These are phyloP conservation scores for Falco berigora DNA, from an alignment of 2,797 vertebrate species.

Conservation along the genomic window DNA sequence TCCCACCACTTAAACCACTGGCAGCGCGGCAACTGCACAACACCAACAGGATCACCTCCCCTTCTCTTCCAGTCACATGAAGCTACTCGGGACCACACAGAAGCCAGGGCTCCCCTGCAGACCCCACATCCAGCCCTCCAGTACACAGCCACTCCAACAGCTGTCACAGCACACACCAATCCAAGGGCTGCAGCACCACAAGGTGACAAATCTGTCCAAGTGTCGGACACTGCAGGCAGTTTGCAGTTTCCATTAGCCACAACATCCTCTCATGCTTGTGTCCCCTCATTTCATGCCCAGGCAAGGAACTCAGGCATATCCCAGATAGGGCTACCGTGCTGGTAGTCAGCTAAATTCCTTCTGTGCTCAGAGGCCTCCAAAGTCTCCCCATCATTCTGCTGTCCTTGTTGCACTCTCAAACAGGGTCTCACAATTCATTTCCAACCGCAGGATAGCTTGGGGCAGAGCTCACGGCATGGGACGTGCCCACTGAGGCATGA, in stretches of 20 bases:
- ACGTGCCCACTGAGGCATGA: background rate
- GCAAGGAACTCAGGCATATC: background rate
- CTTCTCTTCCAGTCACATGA: background rate
- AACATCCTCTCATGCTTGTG: background rate
- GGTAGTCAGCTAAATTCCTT: background rate
- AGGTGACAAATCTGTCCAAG: background rate
- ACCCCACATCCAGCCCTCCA: background rate
- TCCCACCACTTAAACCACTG: fast-evolving
- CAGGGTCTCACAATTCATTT: background rate
- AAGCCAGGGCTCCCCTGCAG: background rate
- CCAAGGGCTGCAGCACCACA: background rate
- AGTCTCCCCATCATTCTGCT: background rate
- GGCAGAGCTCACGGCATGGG: background rate
- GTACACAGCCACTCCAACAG: fast-evolving
- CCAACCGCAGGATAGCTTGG: background rate
- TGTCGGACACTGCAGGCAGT: fast-evolving
- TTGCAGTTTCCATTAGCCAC: background rate
- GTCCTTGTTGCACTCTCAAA: background rate
- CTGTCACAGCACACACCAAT: no score
- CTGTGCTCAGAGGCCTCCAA: background rate
- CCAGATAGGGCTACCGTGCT: background rate
- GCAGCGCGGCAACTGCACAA: fast-evolving
- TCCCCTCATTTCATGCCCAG: background rate
- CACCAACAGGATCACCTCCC: fast-evolving
- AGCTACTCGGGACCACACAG: fast-evolving